These are phyloP conservation scores for Gambelia wislizenii DNA, from an alignment of 2,797 vertebrate genomes.

Conservation along the genomic window DNA sequence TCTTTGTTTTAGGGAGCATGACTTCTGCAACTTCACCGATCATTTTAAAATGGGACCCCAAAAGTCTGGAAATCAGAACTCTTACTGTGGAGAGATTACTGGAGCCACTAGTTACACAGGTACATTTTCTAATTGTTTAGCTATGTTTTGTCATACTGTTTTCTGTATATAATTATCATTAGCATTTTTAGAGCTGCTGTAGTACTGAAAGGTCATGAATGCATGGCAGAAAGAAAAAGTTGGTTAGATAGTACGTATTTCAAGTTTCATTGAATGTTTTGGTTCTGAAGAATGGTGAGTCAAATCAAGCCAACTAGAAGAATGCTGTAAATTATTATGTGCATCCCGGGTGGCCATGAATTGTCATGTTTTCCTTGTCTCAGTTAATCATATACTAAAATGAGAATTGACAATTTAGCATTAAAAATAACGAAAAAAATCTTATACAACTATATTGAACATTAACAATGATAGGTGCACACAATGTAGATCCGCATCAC, in stretches of 20 bases:
- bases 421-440: not conserved
- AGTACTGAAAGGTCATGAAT: not conserved
- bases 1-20: slow-evolving; percentile 83
- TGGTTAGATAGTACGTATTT: not conserved
- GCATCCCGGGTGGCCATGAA: not conserved
- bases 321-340: not conserved
- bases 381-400: not conserved
- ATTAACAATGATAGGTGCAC: not conserved
- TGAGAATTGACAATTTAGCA: not conserved
- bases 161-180: not conserved
- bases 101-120: slow-evolving; percentile 97
- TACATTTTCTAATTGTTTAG: slow-evolving; percentile 69
- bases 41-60: slow-evolving; percentile 99
- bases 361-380: not conserved
- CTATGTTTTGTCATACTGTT: slow-evolving; percentile 24
- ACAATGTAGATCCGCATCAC: not conserved
- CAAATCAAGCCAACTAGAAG: not conserved
- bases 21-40: slow-evolving; percentile 94
- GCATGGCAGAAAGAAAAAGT: not conserved
- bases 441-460: not conserved
- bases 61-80: slow-evolving; percentile 97
- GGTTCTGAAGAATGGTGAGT: not conserved
- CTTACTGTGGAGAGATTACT: slow-evolving; percentile 94
- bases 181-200: slow-evolving; percentile 16
- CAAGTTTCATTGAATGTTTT: not conserved